These are phyloP conservation scores for Macrosoma leucophasiata DNA, from an alignment of 2,888 invertebrate species.

Conservation along the genomic window DNA sequence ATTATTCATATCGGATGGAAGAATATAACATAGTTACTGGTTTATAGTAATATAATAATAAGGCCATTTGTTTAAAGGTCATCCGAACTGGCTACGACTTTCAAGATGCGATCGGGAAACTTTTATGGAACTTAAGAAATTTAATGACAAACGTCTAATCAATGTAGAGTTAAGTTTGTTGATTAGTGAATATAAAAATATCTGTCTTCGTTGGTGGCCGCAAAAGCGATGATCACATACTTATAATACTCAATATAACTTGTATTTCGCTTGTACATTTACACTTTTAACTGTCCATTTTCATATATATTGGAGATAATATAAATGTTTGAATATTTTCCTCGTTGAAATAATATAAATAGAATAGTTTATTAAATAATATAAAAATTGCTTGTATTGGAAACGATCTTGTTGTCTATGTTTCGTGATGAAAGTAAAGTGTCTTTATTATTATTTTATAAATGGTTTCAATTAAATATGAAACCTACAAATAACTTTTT, in stretches of 20 bases:
- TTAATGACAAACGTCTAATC: conserved; percentile 21
- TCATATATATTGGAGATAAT: neutral
- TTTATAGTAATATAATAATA: conserved; percentile 48
- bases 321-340: too few species aligned
- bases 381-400: too few species aligned
- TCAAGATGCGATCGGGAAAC: conserved; percentile 42
- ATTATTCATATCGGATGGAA: conserved; percentile 25
- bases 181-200: conserved; percentile 5
- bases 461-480: too few species aligned
- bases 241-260: too few species aligned
- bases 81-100: conserved; percentile 51
- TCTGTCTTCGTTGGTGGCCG: conserved; percentile 3
- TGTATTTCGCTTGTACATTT: too few species aligned
- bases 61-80: conserved; percentile 64
- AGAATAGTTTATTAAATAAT: too few species aligned
- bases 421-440: too few species aligned
- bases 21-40: conserved; percentile 36
- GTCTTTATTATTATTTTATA: too few species aligned
- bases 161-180: conserved; percentile 10
- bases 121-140: conserved; percentile 39
- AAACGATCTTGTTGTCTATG: too few species aligned
- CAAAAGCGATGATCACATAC: conserved; percentile 8
- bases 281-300: neutral
- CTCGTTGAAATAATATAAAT: too few species aligned
- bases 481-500: too few species aligned